These are phyloP conservation scores for Otolemur garnettii DNA, from an alignment of 2,113 vertebrate genomes.

Conservation along the genomic window DNA sequence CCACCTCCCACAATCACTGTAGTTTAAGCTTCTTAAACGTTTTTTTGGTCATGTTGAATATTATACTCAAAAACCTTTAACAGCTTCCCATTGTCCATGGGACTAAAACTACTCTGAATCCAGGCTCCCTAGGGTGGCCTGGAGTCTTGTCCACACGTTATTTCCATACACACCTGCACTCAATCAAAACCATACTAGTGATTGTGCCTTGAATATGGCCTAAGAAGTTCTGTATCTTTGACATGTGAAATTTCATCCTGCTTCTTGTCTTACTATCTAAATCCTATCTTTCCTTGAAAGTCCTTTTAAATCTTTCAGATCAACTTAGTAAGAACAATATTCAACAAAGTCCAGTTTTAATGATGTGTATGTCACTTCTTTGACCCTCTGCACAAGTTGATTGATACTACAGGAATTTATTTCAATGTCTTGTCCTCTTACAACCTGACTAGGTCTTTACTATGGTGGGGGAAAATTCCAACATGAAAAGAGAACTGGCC, in stretches of 20 bases:
- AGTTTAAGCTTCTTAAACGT: slow-evolving; percentile 14
- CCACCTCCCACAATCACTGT: not conserved
- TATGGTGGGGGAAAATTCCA: not conserved
- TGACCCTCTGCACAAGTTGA: not conserved
- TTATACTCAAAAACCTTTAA: not conserved
- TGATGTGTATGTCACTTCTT: not conserved
- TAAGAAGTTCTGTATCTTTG: not conserved
- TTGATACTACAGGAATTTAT: not conserved
- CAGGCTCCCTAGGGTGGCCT: not conserved
- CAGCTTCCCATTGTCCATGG: not conserved
- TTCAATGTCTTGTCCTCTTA: not conserved
- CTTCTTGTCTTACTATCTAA: not conserved
- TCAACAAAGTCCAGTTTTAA: not conserved
- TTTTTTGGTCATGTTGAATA: not conserved
- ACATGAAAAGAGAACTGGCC: not conserved
- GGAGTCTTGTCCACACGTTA: not conserved
- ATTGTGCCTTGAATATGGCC: not conserved
- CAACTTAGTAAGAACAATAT: not conserved
- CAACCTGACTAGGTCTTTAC: not conserved
- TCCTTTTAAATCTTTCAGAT: slow-evolving; percentile 31
- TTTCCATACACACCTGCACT: not conserved
- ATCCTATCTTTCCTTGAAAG: not conserved
- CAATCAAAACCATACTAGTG: not conserved
- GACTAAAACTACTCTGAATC: not conserved
- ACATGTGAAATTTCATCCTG: not conserved